Percentiles rank a stretch among this genome's conserved stretches.
phyloP scores from a whole-genome alignment of 2,888 invertebrate genomes.

The Cheilosia soror region DNA sequence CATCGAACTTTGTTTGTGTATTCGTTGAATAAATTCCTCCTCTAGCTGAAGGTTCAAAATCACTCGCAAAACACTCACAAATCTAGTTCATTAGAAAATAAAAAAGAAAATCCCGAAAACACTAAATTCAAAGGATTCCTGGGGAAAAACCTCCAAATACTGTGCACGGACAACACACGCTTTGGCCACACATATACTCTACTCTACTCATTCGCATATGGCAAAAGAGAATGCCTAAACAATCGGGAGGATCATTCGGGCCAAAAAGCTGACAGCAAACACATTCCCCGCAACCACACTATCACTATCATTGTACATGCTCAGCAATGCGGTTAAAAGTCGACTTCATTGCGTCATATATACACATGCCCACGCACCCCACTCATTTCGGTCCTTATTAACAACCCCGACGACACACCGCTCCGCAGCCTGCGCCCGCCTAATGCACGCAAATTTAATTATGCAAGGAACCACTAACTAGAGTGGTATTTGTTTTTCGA shows the following conservation, averaged over 20 bases:
- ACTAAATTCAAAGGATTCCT: constrained; percentile 67
- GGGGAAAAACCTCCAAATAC: constrained; percentile 15
- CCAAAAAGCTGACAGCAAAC: constrained; percentile 74
- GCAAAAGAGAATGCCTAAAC: constrained; percentile 66
- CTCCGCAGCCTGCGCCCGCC: constrained; percentile 34
- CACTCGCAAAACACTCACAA: constrained; percentile 30
- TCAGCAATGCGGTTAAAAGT: constrained; percentile 56
- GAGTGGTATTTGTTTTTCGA: constrained; percentile 75
- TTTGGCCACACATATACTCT: not conserved
- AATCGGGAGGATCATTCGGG: constrained; percentile 65
- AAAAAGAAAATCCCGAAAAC: constrained; percentile 22
- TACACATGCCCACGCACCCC: not conserved
- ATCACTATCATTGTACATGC: constrained; percentile 52
- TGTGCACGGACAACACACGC: not conserved
- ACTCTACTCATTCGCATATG: not conserved
- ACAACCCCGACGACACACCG: constrained; percentile 1
- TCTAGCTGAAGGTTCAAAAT: not conserved
- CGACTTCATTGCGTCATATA: constrained; percentile 51
- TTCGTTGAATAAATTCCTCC: constrained; percentile 8
- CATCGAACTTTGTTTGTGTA: not conserved
- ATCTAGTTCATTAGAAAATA: constrained; percentile 61
- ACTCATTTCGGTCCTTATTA: not conserved
- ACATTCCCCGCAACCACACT: constrained; percentile 44
- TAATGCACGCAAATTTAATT: constrained; percentile 75
- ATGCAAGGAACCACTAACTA: constrained; percentile 75